These are phyloP conservation scores for Chloropsis hardwickii DNA, from an alignment of 2,113 vertebrate species.

Conservation along the genomic window DNA sequence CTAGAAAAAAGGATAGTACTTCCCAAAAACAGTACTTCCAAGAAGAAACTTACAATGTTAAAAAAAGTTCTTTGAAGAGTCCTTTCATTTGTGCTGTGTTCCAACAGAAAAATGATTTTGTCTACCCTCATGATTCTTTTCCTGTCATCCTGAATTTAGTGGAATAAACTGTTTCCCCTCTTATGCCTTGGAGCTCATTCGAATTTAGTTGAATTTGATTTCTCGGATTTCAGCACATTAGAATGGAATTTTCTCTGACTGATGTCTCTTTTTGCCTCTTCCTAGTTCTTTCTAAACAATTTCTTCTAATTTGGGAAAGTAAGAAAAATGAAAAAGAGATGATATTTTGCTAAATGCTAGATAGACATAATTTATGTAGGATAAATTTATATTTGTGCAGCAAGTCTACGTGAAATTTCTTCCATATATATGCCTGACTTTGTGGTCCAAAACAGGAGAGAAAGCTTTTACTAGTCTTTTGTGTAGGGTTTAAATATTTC, in stretches of 20 bases:
- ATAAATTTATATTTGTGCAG: not conserved
- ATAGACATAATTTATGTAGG: not conserved
- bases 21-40: not conserved
- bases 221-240: slow-evolving; percentile 10
- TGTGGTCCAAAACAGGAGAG: not conserved
- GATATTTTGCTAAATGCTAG: not conserved
- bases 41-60: not conserved
- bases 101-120: slow-evolving; percentile 13
- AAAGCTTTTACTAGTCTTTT: not conserved
- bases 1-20: not conserved
- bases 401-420: not conserved
- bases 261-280: not conserved
- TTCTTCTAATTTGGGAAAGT: not conserved
- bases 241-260: not conserved
- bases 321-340: not conserved
- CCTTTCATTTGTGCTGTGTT: not conserved
- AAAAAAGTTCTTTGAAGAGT: not conserved
- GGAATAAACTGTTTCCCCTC: slow-evolving; percentile 33
- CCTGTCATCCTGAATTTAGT: slow-evolving; percentile 31
- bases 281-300: not conserved
- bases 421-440: not conserved
- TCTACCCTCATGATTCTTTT: slow-evolving; percentile 15
- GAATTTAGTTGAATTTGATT: slow-evolving; percentile 42
- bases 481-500: not conserved
- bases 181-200: slow-evolving; percentile 5